Base-by-base conservation (phyloP, 1,140 invertebrate species). In the Apocrypta bakeri region DNA sequence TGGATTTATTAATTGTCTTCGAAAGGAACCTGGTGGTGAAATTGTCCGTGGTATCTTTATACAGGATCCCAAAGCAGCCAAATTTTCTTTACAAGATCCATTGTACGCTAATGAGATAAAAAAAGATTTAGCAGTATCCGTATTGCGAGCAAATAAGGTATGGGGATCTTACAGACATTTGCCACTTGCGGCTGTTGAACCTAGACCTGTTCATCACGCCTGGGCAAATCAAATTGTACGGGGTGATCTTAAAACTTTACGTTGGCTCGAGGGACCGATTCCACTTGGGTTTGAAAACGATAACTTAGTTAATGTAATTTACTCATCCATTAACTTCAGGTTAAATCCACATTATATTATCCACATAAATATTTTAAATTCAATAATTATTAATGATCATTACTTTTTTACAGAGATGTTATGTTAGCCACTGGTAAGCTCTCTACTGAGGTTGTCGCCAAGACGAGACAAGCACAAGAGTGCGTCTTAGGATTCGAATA, bases 131-230 rank as follows among this genome's bases (percentile, higher is more conserved):
- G 94, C 95, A n/a, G 91, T 96, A n/a, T 98, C 98, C 89, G 94
- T 98, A 11, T 77, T 92, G 6, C 83, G 88, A 21, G 80, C 87
- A 94, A 94, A 87, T 91, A 94, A 88, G 89, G 95, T 91, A 90
- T 98, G 98, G 94, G 97, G 97, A 17, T 95, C 94, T 33, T 96
- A 97, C 84, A 94, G 97, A 83, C 94, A 97, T 88, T 88, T 96
- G 9, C 88, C 93, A 14, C 84, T 96, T 0, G 88, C 91, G 25
- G 90, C 91, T 25, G 63, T 91, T 7, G 84, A 90, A 61, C 91
- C 91, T 4, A 89, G 93, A 12, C 88, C 87, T 48, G 92, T 92
- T 0, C 88, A 93, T 74, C 96, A 98, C 91, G 95, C 95, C 0
- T 98, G 94, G 88, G 94, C 96, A 0, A 97, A 98, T 90, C 94